phyloP scores from a whole-genome alignment of 1,140 invertebrate species.

The Copidosoma floridanum region DNA sequence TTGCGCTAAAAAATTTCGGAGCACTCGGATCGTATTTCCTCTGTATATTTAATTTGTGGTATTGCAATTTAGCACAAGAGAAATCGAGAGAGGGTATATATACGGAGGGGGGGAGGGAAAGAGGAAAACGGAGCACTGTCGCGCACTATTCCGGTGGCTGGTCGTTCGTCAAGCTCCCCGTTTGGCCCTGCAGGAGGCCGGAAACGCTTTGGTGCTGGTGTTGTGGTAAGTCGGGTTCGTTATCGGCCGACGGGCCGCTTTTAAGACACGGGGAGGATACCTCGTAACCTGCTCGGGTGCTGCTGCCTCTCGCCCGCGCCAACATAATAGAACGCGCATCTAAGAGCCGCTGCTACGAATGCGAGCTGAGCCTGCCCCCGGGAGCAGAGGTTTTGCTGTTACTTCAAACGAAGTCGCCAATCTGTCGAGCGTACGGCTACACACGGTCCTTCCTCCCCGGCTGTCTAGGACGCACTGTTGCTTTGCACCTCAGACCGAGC shows the following conservation, averaged over 20 bases:
- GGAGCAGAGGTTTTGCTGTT: not conserved
- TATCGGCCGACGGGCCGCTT: no score
- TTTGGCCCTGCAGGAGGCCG: not conserved
- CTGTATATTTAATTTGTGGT: no score
- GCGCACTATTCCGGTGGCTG: constrained; percentile 5
- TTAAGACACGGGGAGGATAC: no score
- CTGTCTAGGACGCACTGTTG: no score
- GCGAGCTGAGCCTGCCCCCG: constrained; percentile 1
- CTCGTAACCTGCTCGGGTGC: not conserved
- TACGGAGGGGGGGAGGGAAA: no score
- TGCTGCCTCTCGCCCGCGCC: not conserved
- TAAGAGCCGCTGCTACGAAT: not conserved
- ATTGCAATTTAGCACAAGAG: no score
- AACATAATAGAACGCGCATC: constrained; percentile 5
- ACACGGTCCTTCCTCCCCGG: not conserved
- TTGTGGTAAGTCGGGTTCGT: not conserved
- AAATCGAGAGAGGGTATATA: no score
- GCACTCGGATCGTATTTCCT: no score
- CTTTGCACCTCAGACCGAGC: no score
- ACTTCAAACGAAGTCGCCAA: not conserved
- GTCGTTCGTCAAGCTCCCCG: constrained; percentile 4
- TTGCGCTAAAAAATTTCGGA: no score
- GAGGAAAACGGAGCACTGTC: not conserved
- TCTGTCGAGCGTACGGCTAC: not conserved
- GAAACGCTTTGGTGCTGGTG: not conserved